A percentile compares a stretch with the other conserved stretches of the same genome.
phyloP scores from a whole-genome alignment of 2,888 invertebrate genomes.

The Ditula angustiorana region DNA sequence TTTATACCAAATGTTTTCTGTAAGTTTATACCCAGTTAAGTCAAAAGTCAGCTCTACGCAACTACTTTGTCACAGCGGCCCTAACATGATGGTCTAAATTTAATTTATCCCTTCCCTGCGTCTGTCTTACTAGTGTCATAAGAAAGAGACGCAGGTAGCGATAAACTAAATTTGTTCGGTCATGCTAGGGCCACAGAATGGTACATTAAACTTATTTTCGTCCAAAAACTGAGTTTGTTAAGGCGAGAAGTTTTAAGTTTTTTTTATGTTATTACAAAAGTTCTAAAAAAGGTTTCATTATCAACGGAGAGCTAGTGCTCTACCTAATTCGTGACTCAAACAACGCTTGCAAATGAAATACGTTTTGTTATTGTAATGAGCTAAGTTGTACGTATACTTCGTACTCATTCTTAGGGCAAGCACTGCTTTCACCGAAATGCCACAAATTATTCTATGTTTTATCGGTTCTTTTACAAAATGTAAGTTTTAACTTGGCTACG shows the following conservation, averaged over 20 bases:
- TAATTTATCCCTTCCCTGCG: no score
- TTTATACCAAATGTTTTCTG: no score
- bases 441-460: background rate
- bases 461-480: background rate
- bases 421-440: slow-evolving; percentile 8
- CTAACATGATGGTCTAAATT: no score
- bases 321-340: slow-evolving; percentile 12
- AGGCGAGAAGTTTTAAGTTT: slow-evolving; percentile 20
- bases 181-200: no score
- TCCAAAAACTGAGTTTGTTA: background rate
- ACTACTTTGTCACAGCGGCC: no score
- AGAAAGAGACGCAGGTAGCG: no score
- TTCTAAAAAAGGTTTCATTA: slow-evolving; percentile 19
- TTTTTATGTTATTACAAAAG: slow-evolving; percentile 18
- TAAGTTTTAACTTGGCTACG: background rate
- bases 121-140: no score
- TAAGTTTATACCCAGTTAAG: no score
- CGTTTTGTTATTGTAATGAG: slow-evolving; percentile 35
- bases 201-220: slow-evolving; percentile 16
- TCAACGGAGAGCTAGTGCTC: slow-evolving; percentile 16
- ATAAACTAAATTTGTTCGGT: no score
- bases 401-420: slow-evolving; percentile 1
- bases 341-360: slow-evolving; percentile 15
- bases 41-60: no score
- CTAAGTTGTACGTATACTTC: slow-evolving; percentile 18